Base-by-base conservation (phyloP, 2,888 invertebrate species). In the Plagodis pulveraria region DNA sequence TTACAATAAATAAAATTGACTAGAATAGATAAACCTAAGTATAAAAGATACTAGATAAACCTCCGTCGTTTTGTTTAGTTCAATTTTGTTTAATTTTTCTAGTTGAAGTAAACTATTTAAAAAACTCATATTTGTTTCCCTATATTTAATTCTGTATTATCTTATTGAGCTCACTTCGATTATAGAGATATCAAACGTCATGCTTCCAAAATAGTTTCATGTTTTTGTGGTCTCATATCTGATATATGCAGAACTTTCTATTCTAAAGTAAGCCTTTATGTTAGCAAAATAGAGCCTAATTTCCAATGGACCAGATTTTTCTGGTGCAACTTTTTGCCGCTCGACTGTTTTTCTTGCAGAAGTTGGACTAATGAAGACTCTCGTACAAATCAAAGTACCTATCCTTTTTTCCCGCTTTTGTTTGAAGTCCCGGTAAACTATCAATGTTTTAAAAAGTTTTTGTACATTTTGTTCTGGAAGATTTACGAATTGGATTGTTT, bases 331-430 rank as follows among this genome's bases (percentile, higher is more conserved):
- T 40, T 40, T 11, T 38, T 33, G 32, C 12, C 34, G 33, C 34
- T 32, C 11, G 6, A 7, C 33, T 46, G 5, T 41, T 53, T 38
- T 48, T 42, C 6, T 47, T 36, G 34, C 42, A 6, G 6, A 34
- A 41, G n/a, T 41, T 12, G 9, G 10, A 54, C 47, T 47, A 48
- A 54, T 54, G 54, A 54, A 54, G 53, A 46, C 9, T 46, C 33
- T 54, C 45, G 44, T 45, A 33, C 38, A 45, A 56, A 50, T 44
- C 49, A 56, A 43, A 48, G 11, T 49, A 43, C 33, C 33, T 22
- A 22, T 7, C 42, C 48, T 55, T 49, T 12, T 12, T 42, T 12
- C 6, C 10, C 38, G 11, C 42, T 55, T 54, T 48, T 48, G 47
- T 54, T 54, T 43, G 35, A 40, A 41, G 40, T 35, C 34, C 34